Conservation (phyloP, 2,113 vertebrate genomes). For the Pollimyrus isidori region DNA sequence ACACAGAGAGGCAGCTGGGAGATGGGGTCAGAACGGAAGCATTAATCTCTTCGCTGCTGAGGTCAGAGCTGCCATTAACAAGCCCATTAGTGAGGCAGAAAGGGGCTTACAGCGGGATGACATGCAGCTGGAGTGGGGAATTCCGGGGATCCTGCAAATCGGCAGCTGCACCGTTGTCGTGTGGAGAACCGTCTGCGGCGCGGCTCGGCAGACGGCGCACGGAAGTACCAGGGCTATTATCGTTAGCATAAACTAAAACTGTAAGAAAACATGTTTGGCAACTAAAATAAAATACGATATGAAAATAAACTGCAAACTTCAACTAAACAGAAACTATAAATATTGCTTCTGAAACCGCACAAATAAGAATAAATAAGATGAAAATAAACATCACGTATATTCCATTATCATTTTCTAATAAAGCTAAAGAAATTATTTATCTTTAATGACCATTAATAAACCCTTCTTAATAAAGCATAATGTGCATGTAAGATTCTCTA, state of each 20-base stretch:
- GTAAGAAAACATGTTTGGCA: background rate
- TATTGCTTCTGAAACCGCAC: background rate
- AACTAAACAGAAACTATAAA: background rate
- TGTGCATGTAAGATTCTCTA: background rate
- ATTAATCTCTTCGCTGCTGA: conserved; percentile 20
- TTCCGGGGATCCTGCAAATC: conserved; percentile 17
- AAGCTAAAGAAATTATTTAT: background rate
- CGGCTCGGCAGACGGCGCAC: background rate
- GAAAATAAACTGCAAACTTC: background rate
- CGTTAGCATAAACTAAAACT: background rate
- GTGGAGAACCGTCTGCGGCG: background rate
- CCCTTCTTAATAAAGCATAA: background rate
- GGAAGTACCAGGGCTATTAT: background rate
- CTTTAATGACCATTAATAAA: background rate
- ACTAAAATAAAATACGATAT: background rate
- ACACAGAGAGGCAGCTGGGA: background rate
- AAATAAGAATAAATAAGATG: background rate
- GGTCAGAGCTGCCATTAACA: conserved; percentile 29
- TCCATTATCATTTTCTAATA: background rate
- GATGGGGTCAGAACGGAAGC: background rate
- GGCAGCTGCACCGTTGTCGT: background rate
- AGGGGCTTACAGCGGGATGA: conserved; percentile 24
- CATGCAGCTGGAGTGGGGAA: conserved; percentile 28
- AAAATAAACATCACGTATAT: background rate
- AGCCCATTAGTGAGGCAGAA: conserved; percentile 23